Conservation (phyloP, 2,113 vertebrate genomes). For the Scalopus aquaticus region DNA sequence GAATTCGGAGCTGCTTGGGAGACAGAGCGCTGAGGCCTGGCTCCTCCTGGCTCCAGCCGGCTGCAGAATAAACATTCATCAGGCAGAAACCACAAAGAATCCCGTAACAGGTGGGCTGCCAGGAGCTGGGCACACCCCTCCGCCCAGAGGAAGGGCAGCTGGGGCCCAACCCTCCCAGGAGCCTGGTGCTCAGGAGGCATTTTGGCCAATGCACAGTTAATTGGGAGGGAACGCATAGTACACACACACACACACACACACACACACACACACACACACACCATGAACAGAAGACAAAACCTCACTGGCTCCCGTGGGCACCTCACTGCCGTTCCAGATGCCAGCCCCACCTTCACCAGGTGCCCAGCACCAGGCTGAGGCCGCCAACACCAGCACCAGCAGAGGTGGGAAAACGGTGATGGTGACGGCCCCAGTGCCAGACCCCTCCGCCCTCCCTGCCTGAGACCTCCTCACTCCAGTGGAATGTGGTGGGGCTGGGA, state of each 20-base stretch:
- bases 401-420: too few species aligned
- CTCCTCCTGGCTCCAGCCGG: not conserved
- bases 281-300: not conserved
- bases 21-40: not conserved
- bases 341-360: not conserved
- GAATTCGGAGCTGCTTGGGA: not conserved
- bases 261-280: not conserved
- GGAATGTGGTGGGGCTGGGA: not conserved
- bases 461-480: not conserved
- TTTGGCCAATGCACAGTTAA: not conserved
- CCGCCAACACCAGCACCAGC: not conserved
- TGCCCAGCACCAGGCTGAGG: not conserved
- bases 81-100: not conserved
- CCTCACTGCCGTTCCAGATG: not conserved
- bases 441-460: not conserved
- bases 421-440: not conserved
- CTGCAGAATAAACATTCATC: conserved; percentile 6
- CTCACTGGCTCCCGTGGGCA: not conserved
- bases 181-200: not conserved
- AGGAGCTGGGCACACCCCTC: not conserved
- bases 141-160: not conserved
- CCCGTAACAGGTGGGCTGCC: not conserved
- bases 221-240: not conserved
- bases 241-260: not conserved
- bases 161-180: not conserved